phyloP scores from a whole-genome alignment of 2,113 vertebrate genomes.

The Periophthalmus modestus region DNA sequence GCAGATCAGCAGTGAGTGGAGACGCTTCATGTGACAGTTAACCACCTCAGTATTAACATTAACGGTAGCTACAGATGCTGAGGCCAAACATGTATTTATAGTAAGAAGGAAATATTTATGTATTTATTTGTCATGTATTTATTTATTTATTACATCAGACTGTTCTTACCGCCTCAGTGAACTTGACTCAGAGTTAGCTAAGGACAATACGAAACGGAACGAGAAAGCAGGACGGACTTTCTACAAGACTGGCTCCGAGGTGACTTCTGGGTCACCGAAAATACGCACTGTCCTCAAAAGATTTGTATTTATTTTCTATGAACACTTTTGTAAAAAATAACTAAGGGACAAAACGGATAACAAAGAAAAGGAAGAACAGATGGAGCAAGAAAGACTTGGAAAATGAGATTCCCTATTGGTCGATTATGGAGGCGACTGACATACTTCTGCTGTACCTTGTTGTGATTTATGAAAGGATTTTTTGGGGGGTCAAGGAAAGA shows the following conservation, averaged over 20 bases:
- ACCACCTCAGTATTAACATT: not conserved
- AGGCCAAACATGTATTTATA: constrained; percentile 71
- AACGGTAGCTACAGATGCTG: constrained; percentile 39
- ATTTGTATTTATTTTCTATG: constrained; percentile 79
- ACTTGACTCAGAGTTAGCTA: constrained; percentile 26
- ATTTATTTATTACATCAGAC: constrained; percentile 69
- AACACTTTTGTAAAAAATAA: constrained; percentile 75
- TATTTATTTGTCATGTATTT: constrained; percentile 82
- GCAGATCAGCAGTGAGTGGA: not conserved
- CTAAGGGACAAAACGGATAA: constrained; percentile 10
- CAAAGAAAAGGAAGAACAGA: constrained; percentile 19
- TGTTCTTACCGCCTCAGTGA: constrained; percentile 30
- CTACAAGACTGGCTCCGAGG: constrained; percentile 18
- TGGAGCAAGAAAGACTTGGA: constrained; percentile 27
- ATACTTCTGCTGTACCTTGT: constrained; percentile 62
- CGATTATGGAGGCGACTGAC: constrained; percentile 44
- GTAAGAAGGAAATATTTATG: constrained; percentile 72
- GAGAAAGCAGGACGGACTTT: constrained; percentile 11
- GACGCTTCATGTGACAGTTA: not conserved
- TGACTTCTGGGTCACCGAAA: constrained; percentile 43
- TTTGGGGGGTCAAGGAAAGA: constrained; percentile 53
- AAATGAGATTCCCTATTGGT: constrained; percentile 38
- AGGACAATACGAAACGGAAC: not conserved
- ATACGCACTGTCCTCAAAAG: constrained; percentile 41
- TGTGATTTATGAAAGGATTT: constrained; percentile 52